phyloP scores from a whole-genome alignment of 2,113 vertebrate species.

The Australoheros scitulus region DNA sequence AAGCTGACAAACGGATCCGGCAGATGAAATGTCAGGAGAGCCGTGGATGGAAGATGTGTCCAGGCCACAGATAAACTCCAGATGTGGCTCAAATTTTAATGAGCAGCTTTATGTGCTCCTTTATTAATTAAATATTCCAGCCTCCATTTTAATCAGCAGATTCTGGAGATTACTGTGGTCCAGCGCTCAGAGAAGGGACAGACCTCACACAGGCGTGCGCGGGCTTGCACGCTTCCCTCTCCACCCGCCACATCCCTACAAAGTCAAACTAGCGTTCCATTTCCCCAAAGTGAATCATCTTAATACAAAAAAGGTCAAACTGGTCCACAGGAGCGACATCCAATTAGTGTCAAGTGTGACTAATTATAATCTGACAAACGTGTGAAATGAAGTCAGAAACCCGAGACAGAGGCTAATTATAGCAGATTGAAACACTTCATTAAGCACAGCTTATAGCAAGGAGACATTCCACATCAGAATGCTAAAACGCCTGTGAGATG shows the following conservation, averaged over 20 bases:
- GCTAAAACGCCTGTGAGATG: constrained; percentile 47
- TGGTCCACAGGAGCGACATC: constrained; percentile 74
- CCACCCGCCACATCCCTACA: constrained; percentile 40
- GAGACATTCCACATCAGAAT: constrained; percentile 69
- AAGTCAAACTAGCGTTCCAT: constrained; percentile 62
- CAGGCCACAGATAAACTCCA: constrained; percentile 37
- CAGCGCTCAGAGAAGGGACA: constrained; percentile 30
- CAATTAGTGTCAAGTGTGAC: constrained; percentile 80
- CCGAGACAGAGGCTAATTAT: constrained; percentile 77
- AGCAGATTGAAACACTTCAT: constrained; percentile 79
- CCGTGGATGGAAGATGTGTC: constrained; percentile 32
- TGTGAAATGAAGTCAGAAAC: constrained; percentile 81
- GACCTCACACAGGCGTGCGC: constrained; percentile 53
- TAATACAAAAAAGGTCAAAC: constrained; percentile 73
- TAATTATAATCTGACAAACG: constrained; percentile 81
- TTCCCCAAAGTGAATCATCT: constrained; percentile 70
- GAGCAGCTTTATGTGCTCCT: constrained; percentile 55
- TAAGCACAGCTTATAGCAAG: constrained; percentile 69
- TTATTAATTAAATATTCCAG: constrained; percentile 70
- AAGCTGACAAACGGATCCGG: constrained; percentile 11
- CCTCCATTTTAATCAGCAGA: constrained; percentile 72
- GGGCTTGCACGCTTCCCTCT: constrained; percentile 12
- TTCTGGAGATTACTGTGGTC: constrained; percentile 61
- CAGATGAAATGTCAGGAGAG: constrained; percentile 8
- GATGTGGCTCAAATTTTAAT: constrained; percentile 62